phyloP scores from a whole-genome alignment of 2,113 vertebrate genomes.

The Lathamus discolor region DNA sequence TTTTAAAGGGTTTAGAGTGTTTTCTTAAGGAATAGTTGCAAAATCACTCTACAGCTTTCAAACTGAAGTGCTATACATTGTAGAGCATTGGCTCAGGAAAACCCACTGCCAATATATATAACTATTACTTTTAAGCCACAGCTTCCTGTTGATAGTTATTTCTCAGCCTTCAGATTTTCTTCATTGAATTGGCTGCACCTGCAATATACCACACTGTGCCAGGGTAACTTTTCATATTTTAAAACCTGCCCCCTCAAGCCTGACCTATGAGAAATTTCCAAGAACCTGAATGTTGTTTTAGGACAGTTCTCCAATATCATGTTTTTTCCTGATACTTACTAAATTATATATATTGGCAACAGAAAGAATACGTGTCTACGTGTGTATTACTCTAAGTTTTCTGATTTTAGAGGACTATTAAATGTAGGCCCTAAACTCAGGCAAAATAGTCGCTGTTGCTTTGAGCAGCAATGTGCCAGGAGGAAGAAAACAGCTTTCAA shows the following conservation, averaged over 20 bases:
- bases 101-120: not conserved
- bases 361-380: not conserved
- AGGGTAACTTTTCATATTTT: not conserved
- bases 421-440: not conserved
- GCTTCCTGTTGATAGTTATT: not conserved
- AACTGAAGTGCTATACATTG: not conserved
- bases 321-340: not conserved
- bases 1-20: not conserved
- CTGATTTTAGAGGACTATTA: not conserved
- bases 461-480: not conserved
- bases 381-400: not conserved
- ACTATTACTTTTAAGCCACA: not conserved
- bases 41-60: not conserved
- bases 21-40: not conserved
- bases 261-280: not conserved
- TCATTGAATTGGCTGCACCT: not conserved
- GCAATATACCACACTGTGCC: not conserved
- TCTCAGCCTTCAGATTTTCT: not conserved
- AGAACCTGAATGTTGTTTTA: not conserved
- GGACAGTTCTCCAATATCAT: not conserved
- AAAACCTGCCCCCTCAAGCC: not conserved
- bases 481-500: not conserved
- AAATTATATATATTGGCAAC: not conserved
- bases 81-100: not conserved
- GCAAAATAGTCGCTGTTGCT: not conserved